Evolutionary conservation across 2,888 invertebrate species (phyloP).

Genomic region (Polyploca ridens): DNA sequence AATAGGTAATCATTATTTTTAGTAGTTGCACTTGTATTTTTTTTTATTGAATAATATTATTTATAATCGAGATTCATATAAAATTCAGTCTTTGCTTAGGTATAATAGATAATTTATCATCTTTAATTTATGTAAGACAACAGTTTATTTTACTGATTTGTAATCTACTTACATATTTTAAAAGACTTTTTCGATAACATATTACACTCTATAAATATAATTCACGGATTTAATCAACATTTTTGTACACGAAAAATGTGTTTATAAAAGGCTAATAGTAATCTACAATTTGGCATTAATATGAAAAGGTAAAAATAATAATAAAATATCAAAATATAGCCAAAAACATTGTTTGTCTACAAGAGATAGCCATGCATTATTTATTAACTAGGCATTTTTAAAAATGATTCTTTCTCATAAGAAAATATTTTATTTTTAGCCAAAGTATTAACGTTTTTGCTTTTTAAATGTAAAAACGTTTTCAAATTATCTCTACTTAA

Average conservation of each 20-base stretch:
- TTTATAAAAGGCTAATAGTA: not conserved
- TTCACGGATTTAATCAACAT: not conserved
- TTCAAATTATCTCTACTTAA: conserved; percentile 54
- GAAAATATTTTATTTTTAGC: conserved; percentile 62
- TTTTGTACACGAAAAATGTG: not conserved
- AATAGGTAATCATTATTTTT: too few relatives aligned
- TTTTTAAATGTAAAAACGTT: conserved; percentile 59
- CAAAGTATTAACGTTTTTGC: conserved; percentile 55
- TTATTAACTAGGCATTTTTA: conserved; percentile 48
- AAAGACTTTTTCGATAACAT: not conserved
- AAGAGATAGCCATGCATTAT: conserved; percentile 11
- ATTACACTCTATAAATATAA: too few relatives aligned
- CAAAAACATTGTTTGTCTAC: conserved; percentile 22
- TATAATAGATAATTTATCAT: not conserved
- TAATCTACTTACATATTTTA: not conserved
- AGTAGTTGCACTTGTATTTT: not conserved
- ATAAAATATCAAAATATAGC: conserved; percentile 18
- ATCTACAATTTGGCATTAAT: conserved; percentile 3
- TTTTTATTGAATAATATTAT: not conserved
- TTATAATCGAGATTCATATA: not conserved
- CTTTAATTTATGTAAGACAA: not conserved
- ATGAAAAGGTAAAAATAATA: not conserved
- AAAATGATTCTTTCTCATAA: conserved; percentile 66
- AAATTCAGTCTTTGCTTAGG: conserved; percentile 3
- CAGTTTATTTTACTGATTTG: not conserved